phyloP scores from a whole-genome alignment of 2,797 vertebrate species.

The Pseudotriccus pelzelni region DNA sequence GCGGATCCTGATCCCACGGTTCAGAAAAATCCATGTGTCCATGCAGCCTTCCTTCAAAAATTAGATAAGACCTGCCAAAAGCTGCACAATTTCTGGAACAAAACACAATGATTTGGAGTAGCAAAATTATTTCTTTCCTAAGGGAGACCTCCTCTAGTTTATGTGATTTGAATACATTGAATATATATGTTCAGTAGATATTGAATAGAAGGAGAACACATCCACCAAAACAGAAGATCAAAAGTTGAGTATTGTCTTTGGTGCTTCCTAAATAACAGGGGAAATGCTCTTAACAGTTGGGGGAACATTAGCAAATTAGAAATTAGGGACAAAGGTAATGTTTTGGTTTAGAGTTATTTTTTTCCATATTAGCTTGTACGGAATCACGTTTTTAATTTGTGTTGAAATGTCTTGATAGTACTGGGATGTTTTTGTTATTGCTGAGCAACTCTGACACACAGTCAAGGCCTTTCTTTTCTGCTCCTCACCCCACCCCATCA shows the following conservation, averaged over 20 bases:
- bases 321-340: not conserved
- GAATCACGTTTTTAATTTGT: not conserved
- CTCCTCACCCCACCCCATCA: not conserved
- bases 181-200: not conserved
- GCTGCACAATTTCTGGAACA: not conserved
- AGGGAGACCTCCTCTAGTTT: not conserved
- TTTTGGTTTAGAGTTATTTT: not conserved
- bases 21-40: not conserved
- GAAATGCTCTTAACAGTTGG: not conserved
- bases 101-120: not conserved
- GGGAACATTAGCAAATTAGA: not conserved
- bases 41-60: not conserved
- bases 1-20: fast-evolving
- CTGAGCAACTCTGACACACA: not conserved
- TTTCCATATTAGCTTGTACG: not conserved
- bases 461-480: not conserved
- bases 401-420: not conserved
- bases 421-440: not conserved
- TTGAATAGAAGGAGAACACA: not conserved
- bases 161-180: not conserved
- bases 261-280: not conserved
- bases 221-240: not conserved
- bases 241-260: not conserved
- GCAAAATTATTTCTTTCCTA: not conserved
- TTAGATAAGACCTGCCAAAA: not conserved